A percentile compares a stretch with the other conserved stretches of the same genome.
Evolutionary conservation across 2,113 vertebrate genomes (phyloP).

Genomic region (Machaerirhynchus nigripectus): DNA sequence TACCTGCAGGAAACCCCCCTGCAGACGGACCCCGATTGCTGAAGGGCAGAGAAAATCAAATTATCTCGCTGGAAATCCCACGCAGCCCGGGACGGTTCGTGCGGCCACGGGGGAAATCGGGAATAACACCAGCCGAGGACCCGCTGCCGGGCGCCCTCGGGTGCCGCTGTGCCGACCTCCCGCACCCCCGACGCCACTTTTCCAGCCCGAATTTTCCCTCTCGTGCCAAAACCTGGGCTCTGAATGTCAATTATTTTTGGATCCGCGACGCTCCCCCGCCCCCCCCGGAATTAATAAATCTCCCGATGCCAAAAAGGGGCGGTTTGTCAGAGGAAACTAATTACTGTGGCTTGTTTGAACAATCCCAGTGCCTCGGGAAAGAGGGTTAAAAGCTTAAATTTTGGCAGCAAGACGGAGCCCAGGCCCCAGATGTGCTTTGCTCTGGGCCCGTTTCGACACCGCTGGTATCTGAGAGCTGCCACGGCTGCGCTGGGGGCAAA

Average conservation of each 20-base stretch:
- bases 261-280: rapidly evolving
- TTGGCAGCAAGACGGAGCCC: background rate
- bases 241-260: background rate
- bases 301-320: background rate
- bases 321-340: conserved; percentile 18
- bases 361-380: conserved; percentile 21
- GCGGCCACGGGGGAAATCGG: background rate
- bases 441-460: background rate
- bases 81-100: rapidly evolving
- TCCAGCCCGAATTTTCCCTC: background rate
- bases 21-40: background rate
- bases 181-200: rapidly evolving
- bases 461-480: background rate
- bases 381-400: conserved; percentile 7
- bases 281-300: background rate
- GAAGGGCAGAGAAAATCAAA: background rate
- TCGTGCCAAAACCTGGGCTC: background rate
- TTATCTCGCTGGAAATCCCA: rapidly evolving
- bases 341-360: conserved; percentile 47
- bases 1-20: background rate
- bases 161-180: background rate
- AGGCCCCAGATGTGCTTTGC: conserved; percentile 28
- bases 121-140: background rate
- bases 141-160: background rate
- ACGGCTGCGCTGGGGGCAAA: background rate